Conservation (phyloP, 2,113 vertebrate genomes). For the Cyphomyrus discorhynchus region DNA sequence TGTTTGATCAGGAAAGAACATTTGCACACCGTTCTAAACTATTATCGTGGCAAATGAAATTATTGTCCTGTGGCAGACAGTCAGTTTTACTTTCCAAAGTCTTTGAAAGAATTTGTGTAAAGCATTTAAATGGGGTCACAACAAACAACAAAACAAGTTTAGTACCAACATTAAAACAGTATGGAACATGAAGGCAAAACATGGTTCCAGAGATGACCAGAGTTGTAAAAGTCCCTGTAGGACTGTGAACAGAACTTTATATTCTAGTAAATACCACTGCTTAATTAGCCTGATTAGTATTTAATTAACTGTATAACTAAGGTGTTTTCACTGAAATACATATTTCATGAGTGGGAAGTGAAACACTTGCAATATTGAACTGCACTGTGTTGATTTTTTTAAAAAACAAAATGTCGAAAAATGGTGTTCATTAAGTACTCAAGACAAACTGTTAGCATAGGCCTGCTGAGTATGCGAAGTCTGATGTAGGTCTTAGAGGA, state of each 20-base stretch:
- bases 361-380: background rate
- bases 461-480: background rate
- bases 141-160: background rate
- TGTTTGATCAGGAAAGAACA: background rate
- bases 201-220: background rate
- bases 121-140: background rate
- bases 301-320: background rate
- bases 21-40: background rate
- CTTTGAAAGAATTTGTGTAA: background rate
- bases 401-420: background rate
- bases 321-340: background rate
- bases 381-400: background rate
- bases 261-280: background rate
- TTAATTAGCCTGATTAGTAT: background rate
- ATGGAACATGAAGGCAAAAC: background rate
- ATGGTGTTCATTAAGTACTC: background rate
- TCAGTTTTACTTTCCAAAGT: background rate
- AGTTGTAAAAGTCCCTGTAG: background rate
- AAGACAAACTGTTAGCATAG: background rate
- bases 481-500: background rate
- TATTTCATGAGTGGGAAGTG: background rate
- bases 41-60: constrained; percentile 6
- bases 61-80: background rate
- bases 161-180: background rate
- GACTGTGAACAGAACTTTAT: background rate